phyloP scores from a whole-genome alignment of 1,140 invertebrate species.

The Eueides isabella region DNA sequence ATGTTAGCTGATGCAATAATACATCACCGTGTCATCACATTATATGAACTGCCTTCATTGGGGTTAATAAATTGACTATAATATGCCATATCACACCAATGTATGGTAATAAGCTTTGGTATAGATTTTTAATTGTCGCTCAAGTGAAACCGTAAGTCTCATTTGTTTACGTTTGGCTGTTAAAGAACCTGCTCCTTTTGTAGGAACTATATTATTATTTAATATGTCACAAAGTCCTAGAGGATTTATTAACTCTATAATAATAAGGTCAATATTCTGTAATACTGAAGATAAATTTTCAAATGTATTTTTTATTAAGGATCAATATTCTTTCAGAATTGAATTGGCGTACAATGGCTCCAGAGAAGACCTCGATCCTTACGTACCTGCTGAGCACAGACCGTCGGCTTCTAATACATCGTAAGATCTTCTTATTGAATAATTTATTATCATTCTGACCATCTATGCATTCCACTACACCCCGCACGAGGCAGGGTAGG shows the following conservation, averaged over 20 bases:
- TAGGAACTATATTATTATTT: neutral
- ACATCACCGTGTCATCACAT: slow-evolving; percentile 59
- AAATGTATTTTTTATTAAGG: neutral
- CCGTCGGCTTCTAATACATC: slow-evolving; percentile 70
- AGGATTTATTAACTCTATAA: neutral
- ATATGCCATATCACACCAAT: slow-evolving; percentile 5
- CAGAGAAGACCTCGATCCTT: slow-evolving; percentile 72
- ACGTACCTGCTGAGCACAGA: slow-evolving; percentile 66
- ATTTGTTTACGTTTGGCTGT: slow-evolving; percentile 4
- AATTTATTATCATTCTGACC: neutral
- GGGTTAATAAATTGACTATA: slow-evolving; percentile 39
- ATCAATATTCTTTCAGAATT: slow-evolving; percentile 57
- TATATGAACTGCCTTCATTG: slow-evolving; percentile 37
- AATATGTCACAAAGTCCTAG: neutral
- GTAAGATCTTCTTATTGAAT: slow-evolving; percentile 49
- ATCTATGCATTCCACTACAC: too few species aligned
- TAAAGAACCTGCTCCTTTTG: slow-evolving; percentile 5
- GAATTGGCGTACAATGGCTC: slow-evolving; percentile 76
- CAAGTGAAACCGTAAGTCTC: neutral
- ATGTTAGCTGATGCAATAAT: slow-evolving; percentile 59
- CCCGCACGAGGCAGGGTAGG: too few species aligned
- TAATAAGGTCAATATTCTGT: neutral
- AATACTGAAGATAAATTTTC: neutral
- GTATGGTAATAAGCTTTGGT: slow-evolving; percentile 4
- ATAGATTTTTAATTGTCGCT: slow-evolving; percentile 17